Evolutionary conservation across 2,113 vertebrate species (phyloP).

Genomic region (Alethe castanea): DNA sequence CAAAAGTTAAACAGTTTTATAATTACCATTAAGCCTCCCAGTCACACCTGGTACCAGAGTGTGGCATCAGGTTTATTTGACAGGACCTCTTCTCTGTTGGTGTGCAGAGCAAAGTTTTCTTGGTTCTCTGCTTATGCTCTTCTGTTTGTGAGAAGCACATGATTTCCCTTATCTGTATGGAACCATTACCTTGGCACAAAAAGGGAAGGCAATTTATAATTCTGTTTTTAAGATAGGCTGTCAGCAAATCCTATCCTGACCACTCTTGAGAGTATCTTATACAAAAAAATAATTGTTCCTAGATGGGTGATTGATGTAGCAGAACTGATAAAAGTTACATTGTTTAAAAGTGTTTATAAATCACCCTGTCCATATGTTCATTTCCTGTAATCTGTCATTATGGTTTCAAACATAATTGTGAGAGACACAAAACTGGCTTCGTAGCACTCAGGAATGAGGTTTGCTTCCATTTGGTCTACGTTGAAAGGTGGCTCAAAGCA

Average conservation of each 20-base stretch:
- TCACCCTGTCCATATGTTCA: constrained; percentile 50
- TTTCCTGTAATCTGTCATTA: constrained; percentile 71
- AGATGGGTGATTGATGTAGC: constrained; percentile 61
- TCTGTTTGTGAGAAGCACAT: background rate
- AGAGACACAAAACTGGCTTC: constrained; percentile 59
- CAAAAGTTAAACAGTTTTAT: background rate
- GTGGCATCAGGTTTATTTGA: background rate
- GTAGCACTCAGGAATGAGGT: background rate
- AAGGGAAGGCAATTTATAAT: background rate
- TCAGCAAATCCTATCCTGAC: constrained; percentile 58
- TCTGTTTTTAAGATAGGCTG: constrained; percentile 32
- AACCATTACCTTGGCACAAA: background rate
- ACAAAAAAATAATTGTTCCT: constrained; percentile 63
- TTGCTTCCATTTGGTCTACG: constrained; percentile 29
- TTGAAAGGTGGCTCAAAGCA: constrained; percentile 48
- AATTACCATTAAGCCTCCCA: background rate
- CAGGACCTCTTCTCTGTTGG: background rate
- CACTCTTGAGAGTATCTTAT: constrained; percentile 49
- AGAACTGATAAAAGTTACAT: constrained; percentile 67
- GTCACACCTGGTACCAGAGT: background rate
- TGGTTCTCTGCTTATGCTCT: background rate
- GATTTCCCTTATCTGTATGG: constrained; percentile 46
- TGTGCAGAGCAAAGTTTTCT: background rate
- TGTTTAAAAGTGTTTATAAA: constrained; percentile 68
- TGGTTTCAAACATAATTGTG: constrained; percentile 48